Base-by-base conservation (phyloP, 2,888 invertebrate species). In the Yponomeuta plumbellus region DNA sequence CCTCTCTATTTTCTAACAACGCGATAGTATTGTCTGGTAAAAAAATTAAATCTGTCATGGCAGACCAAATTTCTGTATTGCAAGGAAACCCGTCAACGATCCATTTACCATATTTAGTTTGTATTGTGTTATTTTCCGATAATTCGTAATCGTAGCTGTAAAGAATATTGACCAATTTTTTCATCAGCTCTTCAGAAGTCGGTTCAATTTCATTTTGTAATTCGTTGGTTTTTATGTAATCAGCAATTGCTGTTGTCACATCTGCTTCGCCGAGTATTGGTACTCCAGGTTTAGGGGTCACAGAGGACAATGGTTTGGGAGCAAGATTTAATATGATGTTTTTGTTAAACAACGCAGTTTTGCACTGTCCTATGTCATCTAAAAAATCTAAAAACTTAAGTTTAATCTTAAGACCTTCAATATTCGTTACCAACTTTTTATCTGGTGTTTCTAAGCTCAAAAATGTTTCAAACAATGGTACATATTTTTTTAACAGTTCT, bases 31-130 rank as follows among this genome's bases (percentile, higher is more conserved):
- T 89, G 75, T 94, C 92, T 23, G 94, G 92, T 22, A 87, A 71
- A 66, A 88, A 77, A 69, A 91, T 86, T 4, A 83, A 78, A 40
- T 86, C 82, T 10, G 70, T 72, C 13, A 94, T 75, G 68, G 79
- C 78, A 63, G 76, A 77, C 86, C 94, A 91, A 73, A 89, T 81
- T 69, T 92, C 87, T 17, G 85, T 69, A 70, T 93, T 85, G 23
- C 89, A 76, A 26, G 92, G 87, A 78, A 94, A 91, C 0, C 91
- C 93, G 74, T 94, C 94, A 66, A 94, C 81, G 69, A 94, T 90
- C 88, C 92, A 94, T 71, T 92, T 93, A 22, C 92, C 91, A 75
- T 88, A 89, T 40, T 68, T 71, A 62, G 77, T 69, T 39, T 81
- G 22, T 10, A 11, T 13, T 44, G 22, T 64, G 40, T 61, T 58